Percentiles rank a stretch among this genome's conserved stretches.
Conservation (phyloP, 2,888 invertebrate species). For the Cremastobaeus sp. region DNA sequence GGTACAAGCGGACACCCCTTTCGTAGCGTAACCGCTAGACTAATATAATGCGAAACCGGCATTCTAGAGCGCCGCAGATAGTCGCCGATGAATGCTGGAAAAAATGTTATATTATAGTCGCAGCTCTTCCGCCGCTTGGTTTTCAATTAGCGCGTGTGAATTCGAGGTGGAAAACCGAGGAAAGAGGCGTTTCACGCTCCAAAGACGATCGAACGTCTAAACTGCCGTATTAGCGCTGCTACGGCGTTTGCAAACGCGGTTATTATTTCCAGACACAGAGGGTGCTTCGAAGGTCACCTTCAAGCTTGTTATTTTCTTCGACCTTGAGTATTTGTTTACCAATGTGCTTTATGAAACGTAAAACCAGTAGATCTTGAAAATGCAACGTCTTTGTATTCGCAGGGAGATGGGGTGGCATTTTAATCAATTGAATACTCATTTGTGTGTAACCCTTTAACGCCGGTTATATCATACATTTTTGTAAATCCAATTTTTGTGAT, state of each 20-base stretch:
- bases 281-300: constrained; percentile 11
- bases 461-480: too few species aligned
- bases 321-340: not conserved
- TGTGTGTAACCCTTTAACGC: too few species aligned
- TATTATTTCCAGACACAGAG: constrained; percentile 1
- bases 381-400: too few species aligned
- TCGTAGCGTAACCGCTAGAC: constrained; percentile 60
- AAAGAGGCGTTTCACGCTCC: constrained; percentile 16
- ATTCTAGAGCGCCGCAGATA: constrained; percentile 46
- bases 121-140: constrained; percentile 21
- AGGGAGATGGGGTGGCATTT: too few species aligned
- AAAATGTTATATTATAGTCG: constrained; percentile 37
- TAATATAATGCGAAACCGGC: constrained; percentile 43
- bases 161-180: constrained; percentile 20
- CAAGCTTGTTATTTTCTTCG: too few species aligned
- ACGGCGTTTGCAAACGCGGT: too few species aligned
- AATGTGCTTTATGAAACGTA: too few species aligned
- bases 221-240: not conserved
- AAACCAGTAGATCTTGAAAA: too few species aligned
- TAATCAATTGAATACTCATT: too few species aligned
- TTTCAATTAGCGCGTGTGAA: constrained; percentile 43
- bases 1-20: constrained; percentile 54
- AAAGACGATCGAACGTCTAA: constrained; percentile 14
- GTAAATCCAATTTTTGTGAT: too few species aligned
- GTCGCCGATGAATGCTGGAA: constrained; percentile 38